Percentiles rank a stretch among this genome's conserved stretches.
phyloP scores from a whole-genome alignment of 2,797 vertebrate species.

The Pseudochromis fuscus region DNA sequence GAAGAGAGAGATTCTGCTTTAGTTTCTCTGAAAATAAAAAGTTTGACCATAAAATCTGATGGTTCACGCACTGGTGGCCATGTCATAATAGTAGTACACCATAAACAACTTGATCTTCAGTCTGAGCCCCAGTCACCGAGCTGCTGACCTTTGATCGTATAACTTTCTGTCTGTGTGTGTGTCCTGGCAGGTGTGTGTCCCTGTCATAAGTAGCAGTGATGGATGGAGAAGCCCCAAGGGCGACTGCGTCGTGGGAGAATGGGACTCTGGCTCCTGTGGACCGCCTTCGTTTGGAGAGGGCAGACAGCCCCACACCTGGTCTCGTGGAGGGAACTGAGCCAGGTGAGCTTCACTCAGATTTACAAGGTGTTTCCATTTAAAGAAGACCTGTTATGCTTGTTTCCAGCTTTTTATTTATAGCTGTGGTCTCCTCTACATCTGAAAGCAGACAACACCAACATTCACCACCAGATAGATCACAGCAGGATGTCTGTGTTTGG shows the following conservation, averaged over 20 bases:
- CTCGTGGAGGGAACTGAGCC: constrained; percentile 95
- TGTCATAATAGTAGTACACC: not conserved
- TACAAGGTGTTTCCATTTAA: no score
- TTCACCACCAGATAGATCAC: no score
- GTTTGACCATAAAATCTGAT: constrained; percentile 3
- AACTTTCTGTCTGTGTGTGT: not conserved
- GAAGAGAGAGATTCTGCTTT: not conserved
- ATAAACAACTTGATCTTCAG: not conserved
- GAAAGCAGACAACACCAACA: no score
- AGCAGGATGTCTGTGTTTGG: no score
- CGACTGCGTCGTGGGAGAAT: constrained; percentile 83
- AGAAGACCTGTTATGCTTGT: no score
- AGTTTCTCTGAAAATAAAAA: not conserved
- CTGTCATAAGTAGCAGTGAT: constrained; percentile 75
- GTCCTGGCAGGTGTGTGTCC: constrained; percentile 46
- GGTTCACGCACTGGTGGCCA: not conserved
- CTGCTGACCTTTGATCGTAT: constrained; percentile 46
- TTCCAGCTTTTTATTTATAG: no score
- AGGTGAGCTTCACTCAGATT: constrained; percentile 81
- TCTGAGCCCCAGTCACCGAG: not conserved
- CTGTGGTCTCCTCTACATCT: no score
- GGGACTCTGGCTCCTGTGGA: constrained; percentile 84
- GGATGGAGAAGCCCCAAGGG: constrained; percentile 88
- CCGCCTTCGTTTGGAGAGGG: constrained; percentile 84
- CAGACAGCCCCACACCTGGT: constrained; percentile 93